Evolutionary conservation across 2,113 vertebrate species (phyloP).

Genomic region (Hyperopisus bebe): DNA sequence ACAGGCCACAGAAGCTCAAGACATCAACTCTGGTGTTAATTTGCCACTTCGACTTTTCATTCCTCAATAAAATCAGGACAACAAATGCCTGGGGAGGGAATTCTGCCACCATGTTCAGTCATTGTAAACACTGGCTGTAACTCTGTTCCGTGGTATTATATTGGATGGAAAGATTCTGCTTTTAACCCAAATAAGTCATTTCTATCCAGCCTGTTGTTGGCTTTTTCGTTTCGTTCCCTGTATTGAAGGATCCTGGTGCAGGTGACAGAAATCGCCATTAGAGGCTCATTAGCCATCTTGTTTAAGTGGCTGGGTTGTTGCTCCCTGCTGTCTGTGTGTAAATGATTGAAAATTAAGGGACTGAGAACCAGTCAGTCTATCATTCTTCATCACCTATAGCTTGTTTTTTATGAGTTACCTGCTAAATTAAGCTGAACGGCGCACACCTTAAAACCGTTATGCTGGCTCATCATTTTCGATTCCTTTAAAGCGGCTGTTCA

Average conservation of each 20-base stretch:
- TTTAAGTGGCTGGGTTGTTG: background rate
- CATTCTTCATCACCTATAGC: background rate
- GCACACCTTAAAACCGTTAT: background rate
- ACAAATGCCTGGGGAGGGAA: background rate
- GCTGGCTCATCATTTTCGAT: background rate
- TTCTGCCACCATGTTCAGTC: background rate
- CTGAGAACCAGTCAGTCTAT: background rate
- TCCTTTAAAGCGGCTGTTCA: background rate
- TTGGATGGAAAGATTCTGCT: background rate
- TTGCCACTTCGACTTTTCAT: background rate
- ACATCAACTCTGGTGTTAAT: background rate
- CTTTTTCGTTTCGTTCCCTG: background rate
- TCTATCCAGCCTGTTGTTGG: background rate
- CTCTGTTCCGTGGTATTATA: background rate
- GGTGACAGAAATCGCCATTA: background rate
- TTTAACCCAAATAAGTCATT: background rate
- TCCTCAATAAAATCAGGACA: background rate
- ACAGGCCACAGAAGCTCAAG: background rate
- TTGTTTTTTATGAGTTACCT: background rate
- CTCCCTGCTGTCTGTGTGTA: background rate
- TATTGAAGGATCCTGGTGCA: background rate
- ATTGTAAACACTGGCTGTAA: background rate
- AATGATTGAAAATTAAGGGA: background rate
- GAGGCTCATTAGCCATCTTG: background rate
- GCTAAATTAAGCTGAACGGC: background rate